phyloP scores from a whole-genome alignment of 2,797 vertebrate genomes.

The Leptoclinus maculatus region DNA sequence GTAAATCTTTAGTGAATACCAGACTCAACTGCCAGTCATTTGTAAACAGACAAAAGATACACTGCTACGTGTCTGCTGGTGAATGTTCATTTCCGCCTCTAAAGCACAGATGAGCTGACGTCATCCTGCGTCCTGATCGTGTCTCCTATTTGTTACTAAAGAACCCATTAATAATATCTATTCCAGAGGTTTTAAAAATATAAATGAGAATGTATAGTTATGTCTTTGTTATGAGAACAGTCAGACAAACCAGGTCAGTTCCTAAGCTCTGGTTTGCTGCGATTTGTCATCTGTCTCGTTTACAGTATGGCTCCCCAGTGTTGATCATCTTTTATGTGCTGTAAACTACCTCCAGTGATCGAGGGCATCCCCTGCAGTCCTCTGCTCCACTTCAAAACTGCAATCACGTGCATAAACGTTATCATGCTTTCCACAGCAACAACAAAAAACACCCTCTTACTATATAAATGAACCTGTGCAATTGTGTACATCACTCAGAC shows the following conservation, averaged over 20 bases:
- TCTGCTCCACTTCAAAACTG: constrained; percentile 36
- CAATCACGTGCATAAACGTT: constrained; percentile 5
- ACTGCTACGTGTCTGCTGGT: not conserved
- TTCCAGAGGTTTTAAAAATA: constrained; percentile 6
- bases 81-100: not conserved
- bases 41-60: constrained; percentile 4
- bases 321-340: constrained; percentile 51
- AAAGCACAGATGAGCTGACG: not conserved
- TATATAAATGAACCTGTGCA: constrained; percentile 24
- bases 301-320: constrained; percentile 37
- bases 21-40: constrained; percentile 30
- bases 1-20: constrained; percentile 29
- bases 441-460: not conserved
- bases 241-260: constrained; percentile 25
- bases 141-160: constrained; percentile 1
- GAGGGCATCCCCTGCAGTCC: constrained; percentile 3
- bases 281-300: constrained; percentile 41
- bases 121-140: not conserved
- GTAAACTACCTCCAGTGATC: constrained; percentile 21
- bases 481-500: constrained; percentile 14
- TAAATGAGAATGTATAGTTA: not conserved
- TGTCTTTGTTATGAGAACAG: constrained; percentile 32
- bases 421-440: constrained; percentile 21
- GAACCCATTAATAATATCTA: not conserved
- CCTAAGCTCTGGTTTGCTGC: not conserved